Percentiles rank a stretch among this genome's conserved stretches.
Evolutionary conservation across 2,888 invertebrate genomes (phyloP).

Genomic region (Calameuta filiformis): DNA sequence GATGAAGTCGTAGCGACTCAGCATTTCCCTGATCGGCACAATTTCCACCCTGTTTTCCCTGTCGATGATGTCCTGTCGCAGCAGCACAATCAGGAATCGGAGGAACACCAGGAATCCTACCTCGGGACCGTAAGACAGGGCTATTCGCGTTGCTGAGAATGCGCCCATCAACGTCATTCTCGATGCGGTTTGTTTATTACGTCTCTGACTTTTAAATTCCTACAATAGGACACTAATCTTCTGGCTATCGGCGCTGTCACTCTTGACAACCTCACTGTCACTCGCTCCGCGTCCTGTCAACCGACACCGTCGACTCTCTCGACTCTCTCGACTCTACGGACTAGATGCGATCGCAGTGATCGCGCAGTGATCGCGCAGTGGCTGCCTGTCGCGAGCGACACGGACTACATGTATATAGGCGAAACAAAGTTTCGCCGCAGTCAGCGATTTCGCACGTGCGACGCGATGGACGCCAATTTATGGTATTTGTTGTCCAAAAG

Average conservation of each 20-base stretch:
- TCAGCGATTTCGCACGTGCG: slow-evolving; percentile 15
- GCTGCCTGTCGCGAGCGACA: no score
- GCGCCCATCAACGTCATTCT: slow-evolving; percentile 54
- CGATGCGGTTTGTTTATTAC: not conserved
- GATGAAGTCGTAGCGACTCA: slow-evolving; percentile 80
- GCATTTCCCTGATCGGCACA: slow-evolving; percentile 68
- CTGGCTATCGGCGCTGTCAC: not conserved
- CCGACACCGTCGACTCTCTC: no score
- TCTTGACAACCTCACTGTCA: no score
- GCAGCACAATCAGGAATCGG: slow-evolving; percentile 72
- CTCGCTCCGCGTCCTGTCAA: no score
- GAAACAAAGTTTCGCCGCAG: not conserved
- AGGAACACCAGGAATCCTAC: slow-evolving; percentile 74
- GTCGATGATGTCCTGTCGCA: slow-evolving; percentile 80
- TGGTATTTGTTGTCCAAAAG: slow-evolving; percentile 16
- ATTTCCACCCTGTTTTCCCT: slow-evolving; percentile 72
- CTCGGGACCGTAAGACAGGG: slow-evolving; percentile 75
- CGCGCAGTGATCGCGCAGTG: no score
- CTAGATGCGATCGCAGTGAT: no score
- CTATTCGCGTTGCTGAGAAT: slow-evolving; percentile 74
- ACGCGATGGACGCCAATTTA: not conserved
- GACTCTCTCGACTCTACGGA: no score
- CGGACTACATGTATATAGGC: no score
- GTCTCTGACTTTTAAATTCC: no score
- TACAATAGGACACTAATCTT: no score